phyloP scores from a whole-genome alignment of 2,888 invertebrate genomes.

The Lasioglossum figueresi region DNA sequence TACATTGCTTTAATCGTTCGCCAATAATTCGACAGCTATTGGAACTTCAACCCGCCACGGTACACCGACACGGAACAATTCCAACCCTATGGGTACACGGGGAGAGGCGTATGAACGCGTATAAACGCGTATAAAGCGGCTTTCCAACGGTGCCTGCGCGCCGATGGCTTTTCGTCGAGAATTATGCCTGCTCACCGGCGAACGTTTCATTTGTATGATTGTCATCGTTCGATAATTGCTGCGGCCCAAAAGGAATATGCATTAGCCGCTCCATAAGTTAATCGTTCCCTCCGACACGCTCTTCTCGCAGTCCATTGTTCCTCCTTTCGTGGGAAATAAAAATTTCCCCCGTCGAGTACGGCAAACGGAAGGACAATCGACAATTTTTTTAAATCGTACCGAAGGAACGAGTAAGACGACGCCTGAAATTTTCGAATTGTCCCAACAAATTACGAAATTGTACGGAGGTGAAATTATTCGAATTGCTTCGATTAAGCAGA shows the following conservation, averaged over 20 bases:
- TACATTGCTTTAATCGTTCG: constrained; percentile 78
- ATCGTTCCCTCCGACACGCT: constrained; percentile 15
- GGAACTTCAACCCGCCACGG: constrained; percentile 58
- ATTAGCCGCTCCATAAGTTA: constrained; percentile 41
- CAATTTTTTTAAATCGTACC: background rate
- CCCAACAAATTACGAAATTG: background rate
- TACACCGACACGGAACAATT: constrained; percentile 55
- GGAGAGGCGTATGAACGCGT: constrained; percentile 10
- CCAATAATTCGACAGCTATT: constrained; percentile 76
- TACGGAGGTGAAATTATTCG: background rate
- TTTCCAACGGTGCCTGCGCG: constrained; percentile 28
- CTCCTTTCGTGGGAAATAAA: background rate
- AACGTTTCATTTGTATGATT: constrained; percentile 48
- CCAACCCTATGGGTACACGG: constrained; percentile 38
- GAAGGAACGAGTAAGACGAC: too few relatives aligned
- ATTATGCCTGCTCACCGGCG: constrained; percentile 46
- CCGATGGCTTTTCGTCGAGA: constrained; percentile 47
- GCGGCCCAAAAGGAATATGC: constrained; percentile 41
- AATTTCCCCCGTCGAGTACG: background rate
- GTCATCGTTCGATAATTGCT: constrained; percentile 48
- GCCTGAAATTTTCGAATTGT: background rate
- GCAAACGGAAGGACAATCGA: background rate
- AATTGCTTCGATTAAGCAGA: background rate
- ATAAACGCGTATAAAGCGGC: constrained; percentile 46
- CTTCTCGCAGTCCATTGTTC: background rate